Evolutionary conservation across 2,888 invertebrate species (phyloP).

Genomic region (Macrophya annulata): DNA sequence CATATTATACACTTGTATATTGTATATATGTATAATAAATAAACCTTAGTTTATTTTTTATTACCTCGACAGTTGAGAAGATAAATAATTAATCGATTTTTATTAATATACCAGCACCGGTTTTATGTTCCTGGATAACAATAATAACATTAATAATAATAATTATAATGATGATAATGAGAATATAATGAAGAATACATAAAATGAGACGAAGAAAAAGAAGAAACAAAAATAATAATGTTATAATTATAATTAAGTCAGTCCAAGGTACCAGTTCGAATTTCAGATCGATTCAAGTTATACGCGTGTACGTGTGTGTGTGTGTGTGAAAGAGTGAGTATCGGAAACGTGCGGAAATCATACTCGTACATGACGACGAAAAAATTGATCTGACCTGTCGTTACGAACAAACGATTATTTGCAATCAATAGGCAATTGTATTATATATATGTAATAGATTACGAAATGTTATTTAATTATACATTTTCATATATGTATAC

Average conservation of each 20-base stretch:
- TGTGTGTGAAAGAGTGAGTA: background rate
- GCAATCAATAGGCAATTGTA: too few relatives aligned
- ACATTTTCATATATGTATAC: too few relatives aligned
- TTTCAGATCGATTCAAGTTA: background rate
- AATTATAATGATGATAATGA: background rate
- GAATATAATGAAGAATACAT: background rate
- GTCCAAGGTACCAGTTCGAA: background rate
- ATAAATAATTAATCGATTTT: background rate
- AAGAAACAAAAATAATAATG: background rate
- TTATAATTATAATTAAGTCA: background rate
- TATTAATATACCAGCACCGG: background rate
- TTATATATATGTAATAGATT: background rate
- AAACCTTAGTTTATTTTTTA: too few relatives aligned
- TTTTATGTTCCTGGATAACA: too few relatives aligned
- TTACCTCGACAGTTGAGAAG: background rate
- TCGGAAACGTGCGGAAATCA: background rate
- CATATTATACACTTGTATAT: too few relatives aligned
- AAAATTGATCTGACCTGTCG: background rate
- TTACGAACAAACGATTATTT: too few relatives aligned
- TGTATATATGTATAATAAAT: too few relatives aligned
- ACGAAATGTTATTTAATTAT: background rate
- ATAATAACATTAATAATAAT: too few relatives aligned
- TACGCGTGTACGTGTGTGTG: background rate
- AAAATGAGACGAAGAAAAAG: background rate
- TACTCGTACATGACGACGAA: background rate